phyloP scores from a whole-genome alignment of 2,888 invertebrate genomes.

The Eilema depressum region DNA sequence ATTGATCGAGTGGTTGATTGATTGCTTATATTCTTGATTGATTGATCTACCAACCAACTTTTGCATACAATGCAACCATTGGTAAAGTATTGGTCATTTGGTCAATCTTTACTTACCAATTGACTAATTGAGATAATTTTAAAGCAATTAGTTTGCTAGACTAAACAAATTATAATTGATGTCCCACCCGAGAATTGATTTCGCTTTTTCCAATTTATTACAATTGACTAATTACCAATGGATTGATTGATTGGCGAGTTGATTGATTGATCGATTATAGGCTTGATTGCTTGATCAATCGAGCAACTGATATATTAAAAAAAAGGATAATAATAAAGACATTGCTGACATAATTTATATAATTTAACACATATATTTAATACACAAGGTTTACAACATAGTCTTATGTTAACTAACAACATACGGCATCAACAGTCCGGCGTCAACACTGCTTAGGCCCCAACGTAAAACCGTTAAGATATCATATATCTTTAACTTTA shows the following conservation, averaged over 20 bases:
- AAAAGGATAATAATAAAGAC: constrained; percentile 54
- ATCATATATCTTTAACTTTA: constrained; percentile 79
- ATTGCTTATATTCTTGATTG: too few species aligned
- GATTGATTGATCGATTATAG: neutral
- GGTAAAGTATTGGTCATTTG: too few species aligned
- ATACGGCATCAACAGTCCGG: constrained; percentile 37
- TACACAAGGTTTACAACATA: constrained; percentile 74
- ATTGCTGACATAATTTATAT: constrained; percentile 82
- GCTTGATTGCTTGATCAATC: neutral
- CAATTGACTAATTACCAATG: too few species aligned
- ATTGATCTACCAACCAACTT: too few species aligned
- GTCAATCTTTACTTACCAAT: too few species aligned
- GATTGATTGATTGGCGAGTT: neutral
- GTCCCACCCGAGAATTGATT: too few species aligned
- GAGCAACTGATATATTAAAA: neutral
- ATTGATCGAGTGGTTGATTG: neutral
- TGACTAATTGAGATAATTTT: too few species aligned
- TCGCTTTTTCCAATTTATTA: too few species aligned
- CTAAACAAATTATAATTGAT: too few species aligned
- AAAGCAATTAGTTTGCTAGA: too few species aligned
- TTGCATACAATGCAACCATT: too few species aligned
- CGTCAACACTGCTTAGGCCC: constrained; percentile 65
- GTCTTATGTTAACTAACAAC: constrained; percentile 62
- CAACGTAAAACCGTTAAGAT: constrained; percentile 67
- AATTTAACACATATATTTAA: constrained; percentile 78